phyloP scores from a whole-genome alignment of 2,113 vertebrate genomes.

The Cyprinodon tularosa region DNA sequence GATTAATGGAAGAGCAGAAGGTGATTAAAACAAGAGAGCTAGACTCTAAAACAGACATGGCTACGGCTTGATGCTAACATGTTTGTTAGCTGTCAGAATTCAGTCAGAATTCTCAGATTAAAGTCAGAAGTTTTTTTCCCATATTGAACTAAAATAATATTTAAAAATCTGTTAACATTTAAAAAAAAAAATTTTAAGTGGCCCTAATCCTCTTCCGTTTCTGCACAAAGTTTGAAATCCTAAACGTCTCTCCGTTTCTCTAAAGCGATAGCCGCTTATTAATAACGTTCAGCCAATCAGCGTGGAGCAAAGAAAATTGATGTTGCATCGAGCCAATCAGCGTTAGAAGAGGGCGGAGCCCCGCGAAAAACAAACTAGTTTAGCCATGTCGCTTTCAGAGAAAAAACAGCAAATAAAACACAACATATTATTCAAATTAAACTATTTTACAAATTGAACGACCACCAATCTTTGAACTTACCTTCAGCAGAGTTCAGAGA shows the following conservation, averaged over 20 bases:
- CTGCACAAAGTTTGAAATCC: not conserved
- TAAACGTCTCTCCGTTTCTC: accelerated
- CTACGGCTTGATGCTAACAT: too few relatives aligned
- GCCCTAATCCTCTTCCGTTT: too few relatives aligned
- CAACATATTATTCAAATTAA: accelerated
- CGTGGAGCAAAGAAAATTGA: not conserved
- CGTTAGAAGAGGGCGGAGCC: constrained; percentile 6
- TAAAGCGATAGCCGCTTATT: not conserved
- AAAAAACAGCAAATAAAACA: not conserved
- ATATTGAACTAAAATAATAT: too few relatives aligned
- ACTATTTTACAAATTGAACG: too few relatives aligned
- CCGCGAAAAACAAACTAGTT: constrained; percentile 57
- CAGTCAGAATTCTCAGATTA: too few relatives aligned
- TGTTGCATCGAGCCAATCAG: constrained; percentile 21
- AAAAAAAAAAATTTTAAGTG: too few relatives aligned
- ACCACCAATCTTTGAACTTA: not conserved
- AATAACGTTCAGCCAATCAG: constrained; percentile 41
- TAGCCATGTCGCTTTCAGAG: constrained; percentile 22
- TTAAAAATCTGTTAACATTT: too few relatives aligned
- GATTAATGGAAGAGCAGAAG: too few relatives aligned
- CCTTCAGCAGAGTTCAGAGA: accelerated
- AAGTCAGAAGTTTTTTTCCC: too few relatives aligned
- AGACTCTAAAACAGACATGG: too few relatives aligned
- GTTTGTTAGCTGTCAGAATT: too few relatives aligned
- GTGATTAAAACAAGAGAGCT: too few relatives aligned